These are phyloP conservation scores for Pteruthius melanotis DNA, from an alignment of 2,113 vertebrate species.

Conservation along the genomic window DNA sequence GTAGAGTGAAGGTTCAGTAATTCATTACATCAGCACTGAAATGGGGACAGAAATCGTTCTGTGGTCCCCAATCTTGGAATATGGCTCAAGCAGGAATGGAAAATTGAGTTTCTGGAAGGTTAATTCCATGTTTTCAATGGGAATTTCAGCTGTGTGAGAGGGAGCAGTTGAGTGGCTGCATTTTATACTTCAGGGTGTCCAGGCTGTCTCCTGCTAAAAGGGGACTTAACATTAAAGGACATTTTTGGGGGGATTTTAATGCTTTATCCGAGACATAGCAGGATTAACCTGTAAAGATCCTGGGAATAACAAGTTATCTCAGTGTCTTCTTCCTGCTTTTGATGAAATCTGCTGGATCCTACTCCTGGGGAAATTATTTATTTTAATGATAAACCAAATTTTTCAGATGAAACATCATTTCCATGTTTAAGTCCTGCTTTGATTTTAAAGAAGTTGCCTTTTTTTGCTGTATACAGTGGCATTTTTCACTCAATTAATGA, in stretches of 20 bases:
- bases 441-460: background rate
- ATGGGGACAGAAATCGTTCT: background rate
- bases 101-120: background rate
- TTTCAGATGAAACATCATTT: background rate
- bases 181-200: background rate
- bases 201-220: background rate
- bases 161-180: background rate
- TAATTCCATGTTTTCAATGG: background rate
- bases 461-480: background rate
- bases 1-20: background rate
- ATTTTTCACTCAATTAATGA: background rate
- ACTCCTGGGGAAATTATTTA: background rate
- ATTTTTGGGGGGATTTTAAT: background rate
- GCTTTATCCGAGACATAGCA: background rate
- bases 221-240: background rate
- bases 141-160: background rate
- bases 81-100: background rate
- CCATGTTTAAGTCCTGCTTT: background rate
- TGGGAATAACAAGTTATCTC: background rate
- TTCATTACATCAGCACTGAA: fast-evolving
- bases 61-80: background rate
- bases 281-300: background rate
- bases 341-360: background rate
- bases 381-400: background rate
- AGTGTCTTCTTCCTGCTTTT: background rate